Evolutionary conservation across 2,888 invertebrate genomes (phyloP).

Genomic region (Latheticus oryzae): DNA sequence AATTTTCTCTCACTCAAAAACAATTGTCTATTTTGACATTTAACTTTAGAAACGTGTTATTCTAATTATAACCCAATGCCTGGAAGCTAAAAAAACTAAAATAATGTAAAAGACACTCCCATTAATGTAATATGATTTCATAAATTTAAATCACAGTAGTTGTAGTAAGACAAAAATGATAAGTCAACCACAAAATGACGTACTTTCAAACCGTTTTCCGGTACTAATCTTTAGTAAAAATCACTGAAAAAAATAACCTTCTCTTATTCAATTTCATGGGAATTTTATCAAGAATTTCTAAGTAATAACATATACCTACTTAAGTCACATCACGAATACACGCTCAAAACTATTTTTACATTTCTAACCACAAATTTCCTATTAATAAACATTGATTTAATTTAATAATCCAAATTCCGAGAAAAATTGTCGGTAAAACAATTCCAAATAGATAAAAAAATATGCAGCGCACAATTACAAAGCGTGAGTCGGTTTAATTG

Average conservation of each 20-base stretch:
- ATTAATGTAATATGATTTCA: too few relatives aligned
- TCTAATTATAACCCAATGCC: too few relatives aligned
- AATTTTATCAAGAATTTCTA: too few relatives aligned
- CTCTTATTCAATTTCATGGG: too few relatives aligned
- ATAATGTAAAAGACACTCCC: too few relatives aligned
- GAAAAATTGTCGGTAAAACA: slow-evolving; percentile 13
- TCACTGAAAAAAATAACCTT: too few relatives aligned
- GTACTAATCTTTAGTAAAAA: too few relatives aligned
- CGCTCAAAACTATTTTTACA: slow-evolving; percentile 15
- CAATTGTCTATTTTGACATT: too few relatives aligned
- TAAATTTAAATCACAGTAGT: not conserved
- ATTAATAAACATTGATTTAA: slow-evolving; percentile 19
- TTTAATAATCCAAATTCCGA: slow-evolving; percentile 10
- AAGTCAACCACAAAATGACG: slow-evolving; percentile 2
- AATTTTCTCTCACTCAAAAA: too few relatives aligned
- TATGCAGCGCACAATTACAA: not conserved
- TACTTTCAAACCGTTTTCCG: too few relatives aligned
- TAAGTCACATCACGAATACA: slow-evolving; percentile 3
- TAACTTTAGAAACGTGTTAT: too few relatives aligned
- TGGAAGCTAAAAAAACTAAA: too few relatives aligned
- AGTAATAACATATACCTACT: slow-evolving; percentile 3
- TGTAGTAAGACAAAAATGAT: slow-evolving; percentile 2
- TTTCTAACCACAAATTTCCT: slow-evolving; percentile 25
- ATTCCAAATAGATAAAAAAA: slow-evolving; percentile 7
- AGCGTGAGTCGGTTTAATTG: slow-evolving; percentile 7